A percentile compares a stretch with the other conserved stretches of the same genome.
Evolutionary conservation across 2,797 vertebrate genomes (phyloP).

Genomic region (Chaetophractus vellerosus): DNA sequence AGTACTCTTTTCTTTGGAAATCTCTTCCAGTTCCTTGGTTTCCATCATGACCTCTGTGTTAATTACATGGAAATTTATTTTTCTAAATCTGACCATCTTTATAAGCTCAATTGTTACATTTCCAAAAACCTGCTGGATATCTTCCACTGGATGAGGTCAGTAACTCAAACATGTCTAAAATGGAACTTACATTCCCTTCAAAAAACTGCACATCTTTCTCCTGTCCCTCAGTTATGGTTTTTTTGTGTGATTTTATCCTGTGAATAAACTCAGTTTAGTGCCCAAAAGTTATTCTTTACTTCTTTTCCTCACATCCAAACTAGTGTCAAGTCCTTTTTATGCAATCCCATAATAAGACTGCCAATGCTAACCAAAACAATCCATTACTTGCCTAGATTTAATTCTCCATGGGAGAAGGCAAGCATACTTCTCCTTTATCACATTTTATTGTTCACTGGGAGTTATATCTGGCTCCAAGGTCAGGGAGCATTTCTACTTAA

Average conservation of each 20-base stretch:
- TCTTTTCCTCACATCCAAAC: not conserved
- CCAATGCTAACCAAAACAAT: not conserved
- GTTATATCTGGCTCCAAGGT: not conserved
- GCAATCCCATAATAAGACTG: not conserved
- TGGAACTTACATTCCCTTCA: not conserved
- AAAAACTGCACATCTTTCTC: not conserved
- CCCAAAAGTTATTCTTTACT: conserved; percentile 10
- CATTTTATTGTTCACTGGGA: not conserved
- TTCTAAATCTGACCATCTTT: not conserved
- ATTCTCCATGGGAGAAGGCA: not conserved
- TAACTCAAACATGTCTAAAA: not conserved
- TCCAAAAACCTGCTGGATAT: not conserved
- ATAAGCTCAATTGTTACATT: not conserved
- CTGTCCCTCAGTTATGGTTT: not conserved
- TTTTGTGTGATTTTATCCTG: not conserved
- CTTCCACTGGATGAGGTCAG: not conserved
- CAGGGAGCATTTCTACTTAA: not conserved
- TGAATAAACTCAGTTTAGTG: not conserved
- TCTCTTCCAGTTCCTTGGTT: not conserved
- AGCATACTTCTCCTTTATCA: not conserved
- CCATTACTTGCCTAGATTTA: not conserved
- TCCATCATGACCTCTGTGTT: not conserved
- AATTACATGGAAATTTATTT: not conserved
- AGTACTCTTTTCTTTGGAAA: not conserved
- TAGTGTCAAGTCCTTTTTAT: not conserved